These are phyloP conservation scores for Trogon melanurus DNA, from an alignment of 2,113 vertebrate genomes.

Conservation along the genomic window DNA sequence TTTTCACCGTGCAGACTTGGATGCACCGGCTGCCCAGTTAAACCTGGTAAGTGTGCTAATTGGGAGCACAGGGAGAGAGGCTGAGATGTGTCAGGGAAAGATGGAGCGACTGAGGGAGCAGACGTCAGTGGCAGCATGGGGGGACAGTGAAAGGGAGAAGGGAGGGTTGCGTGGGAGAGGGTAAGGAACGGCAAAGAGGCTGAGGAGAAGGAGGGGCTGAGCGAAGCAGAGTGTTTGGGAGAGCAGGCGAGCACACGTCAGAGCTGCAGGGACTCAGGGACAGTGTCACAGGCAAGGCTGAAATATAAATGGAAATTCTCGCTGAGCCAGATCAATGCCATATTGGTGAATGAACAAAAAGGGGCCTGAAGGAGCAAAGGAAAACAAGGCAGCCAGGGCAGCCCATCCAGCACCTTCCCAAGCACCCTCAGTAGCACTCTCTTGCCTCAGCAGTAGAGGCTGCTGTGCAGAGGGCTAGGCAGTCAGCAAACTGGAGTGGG, in stretches of 20 bases:
- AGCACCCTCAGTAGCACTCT: neutral
- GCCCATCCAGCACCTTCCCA: neutral
- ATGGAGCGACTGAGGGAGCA: neutral
- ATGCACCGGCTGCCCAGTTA: neutral
- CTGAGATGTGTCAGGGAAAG: neutral
- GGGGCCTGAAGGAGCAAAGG: neutral
- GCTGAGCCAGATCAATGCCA: slow-evolving; percentile 2
- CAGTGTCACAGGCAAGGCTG: slow-evolving; percentile 14
- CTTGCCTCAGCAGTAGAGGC: neutral
- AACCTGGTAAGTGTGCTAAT: slow-evolving; percentile 7
- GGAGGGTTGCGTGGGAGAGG: neutral
- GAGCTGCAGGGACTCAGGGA: slow-evolving; percentile 6
- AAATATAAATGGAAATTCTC: slow-evolving; percentile 64
- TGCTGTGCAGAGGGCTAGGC: neutral
- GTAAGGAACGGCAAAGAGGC: neutral
- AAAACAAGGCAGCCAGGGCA: neutral
- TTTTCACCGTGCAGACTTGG: neutral
- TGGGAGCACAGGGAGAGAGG: slow-evolving; percentile 36
- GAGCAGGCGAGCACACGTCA: neutral
- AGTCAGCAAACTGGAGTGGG: neutral
- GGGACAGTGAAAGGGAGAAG: rapidly evolving
- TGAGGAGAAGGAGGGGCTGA: neutral
- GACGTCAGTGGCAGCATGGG: neutral
- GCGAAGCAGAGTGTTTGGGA: neutral
- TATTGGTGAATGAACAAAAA: neutral